Conservation (phyloP, 2,797 vertebrate genomes). For the Luscinia megarhynchos region DNA sequence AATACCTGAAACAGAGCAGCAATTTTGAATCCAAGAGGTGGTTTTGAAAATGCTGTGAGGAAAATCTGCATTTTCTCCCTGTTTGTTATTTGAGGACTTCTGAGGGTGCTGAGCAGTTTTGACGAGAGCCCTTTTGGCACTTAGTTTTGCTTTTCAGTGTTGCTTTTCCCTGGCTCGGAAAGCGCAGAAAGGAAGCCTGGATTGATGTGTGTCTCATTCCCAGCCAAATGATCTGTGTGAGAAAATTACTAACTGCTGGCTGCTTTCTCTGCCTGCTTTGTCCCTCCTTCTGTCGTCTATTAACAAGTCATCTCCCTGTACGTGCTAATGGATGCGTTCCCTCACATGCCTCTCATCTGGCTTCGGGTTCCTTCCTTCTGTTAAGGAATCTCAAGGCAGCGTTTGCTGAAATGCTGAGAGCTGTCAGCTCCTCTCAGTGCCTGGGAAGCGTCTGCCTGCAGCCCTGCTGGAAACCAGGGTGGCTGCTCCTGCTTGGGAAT, state of each 20-base stretch:
- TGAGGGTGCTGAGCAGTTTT: not conserved
- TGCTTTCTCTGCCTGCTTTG: slow-evolving; percentile 52
- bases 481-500: not conserved
- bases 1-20: not conserved
- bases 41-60: not conserved
- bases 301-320: slow-evolving; percentile 60
- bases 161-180: slow-evolving; percentile 21
- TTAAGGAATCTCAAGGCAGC: not conserved
- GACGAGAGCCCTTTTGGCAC: not conserved
- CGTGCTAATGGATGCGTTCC: slow-evolving; percentile 61
- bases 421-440: slow-evolving; percentile 46
- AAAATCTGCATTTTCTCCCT: not conserved
- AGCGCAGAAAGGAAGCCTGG: not conserved
- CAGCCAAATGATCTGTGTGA: slow-evolving; percentile 40
- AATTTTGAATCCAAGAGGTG: not conserved
- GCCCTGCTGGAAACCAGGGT: not conserved
- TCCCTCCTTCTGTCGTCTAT: slow-evolving; percentile 63
- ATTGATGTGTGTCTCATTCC: slow-evolving; percentile 2
- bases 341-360: slow-evolving; percentile 66
- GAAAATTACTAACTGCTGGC: slow-evolving; percentile 66
- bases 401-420: slow-evolving; percentile 61
- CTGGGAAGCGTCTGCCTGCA: not conserved
- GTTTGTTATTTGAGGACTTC: not conserved
- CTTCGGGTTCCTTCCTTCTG: slow-evolving; percentile 58
- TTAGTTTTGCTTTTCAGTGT: not conserved